Percentiles rank a stretch among this genome's conserved stretches.
These are phyloP conservation scores for Eupithecia vulgata DNA, from an alignment of 2,888 invertebrate genomes.

Conservation along the genomic window DNA sequence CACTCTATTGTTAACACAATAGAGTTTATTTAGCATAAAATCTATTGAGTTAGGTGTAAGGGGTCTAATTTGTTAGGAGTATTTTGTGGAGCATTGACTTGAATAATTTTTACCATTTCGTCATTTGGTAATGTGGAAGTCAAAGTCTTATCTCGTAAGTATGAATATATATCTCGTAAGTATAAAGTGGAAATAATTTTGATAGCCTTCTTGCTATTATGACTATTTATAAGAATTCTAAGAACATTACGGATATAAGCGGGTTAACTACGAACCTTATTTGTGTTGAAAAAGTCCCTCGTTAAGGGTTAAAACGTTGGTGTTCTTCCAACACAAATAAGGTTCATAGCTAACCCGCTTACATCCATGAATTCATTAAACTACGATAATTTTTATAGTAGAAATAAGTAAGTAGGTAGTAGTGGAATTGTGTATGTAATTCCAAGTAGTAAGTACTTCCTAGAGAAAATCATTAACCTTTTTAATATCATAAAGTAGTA, in stretches of 20 bases:
- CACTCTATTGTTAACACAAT: conserved; percentile 65
- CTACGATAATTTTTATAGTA: too few relatives aligned
- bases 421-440: background rate
- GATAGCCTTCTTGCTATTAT: background rate
- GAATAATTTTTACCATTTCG: background rate
- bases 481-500: background rate
- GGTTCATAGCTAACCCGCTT: too few relatives aligned
- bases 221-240: background rate
- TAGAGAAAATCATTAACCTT: background rate
- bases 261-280: too few relatives aligned
- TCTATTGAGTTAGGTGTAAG: conserved; percentile 53
- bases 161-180: too few relatives aligned
- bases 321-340: too few relatives aligned
- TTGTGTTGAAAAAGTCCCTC: too few relatives aligned
- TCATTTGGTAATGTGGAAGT: background rate
- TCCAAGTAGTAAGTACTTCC: background rate
- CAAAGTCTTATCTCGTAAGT: too few relatives aligned
- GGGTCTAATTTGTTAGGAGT: conserved; percentile 51
- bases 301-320: too few relatives aligned
- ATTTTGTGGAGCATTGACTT: conserved; percentile 1
- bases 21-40: conserved; percentile 77
- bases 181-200: background rate
- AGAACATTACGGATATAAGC: too few relatives aligned
- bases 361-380: too few relatives aligned
- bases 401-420: too few relatives aligned